phyloP scores from a whole-genome alignment of 2,888 invertebrate genomes.

The Gasteruption jaculator region DNA sequence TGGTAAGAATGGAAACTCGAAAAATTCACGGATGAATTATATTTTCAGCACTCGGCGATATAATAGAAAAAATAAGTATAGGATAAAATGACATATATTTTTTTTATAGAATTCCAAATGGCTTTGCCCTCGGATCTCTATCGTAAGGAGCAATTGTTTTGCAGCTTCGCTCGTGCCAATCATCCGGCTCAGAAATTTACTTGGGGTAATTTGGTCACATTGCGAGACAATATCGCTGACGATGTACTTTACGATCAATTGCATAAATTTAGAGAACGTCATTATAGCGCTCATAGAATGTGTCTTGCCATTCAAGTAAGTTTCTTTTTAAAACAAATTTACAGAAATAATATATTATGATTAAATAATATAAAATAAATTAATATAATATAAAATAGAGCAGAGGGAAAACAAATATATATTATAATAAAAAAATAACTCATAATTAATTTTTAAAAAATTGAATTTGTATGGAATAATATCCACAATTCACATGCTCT shows the following conservation, averaged over 20 bases:
- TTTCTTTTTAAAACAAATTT: neutral
- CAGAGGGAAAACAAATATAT: constrained; percentile 4
- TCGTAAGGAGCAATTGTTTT: constrained; percentile 73
- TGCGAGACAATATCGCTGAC: constrained; percentile 65
- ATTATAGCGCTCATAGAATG: constrained; percentile 87
- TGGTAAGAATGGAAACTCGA: constrained; percentile 52
- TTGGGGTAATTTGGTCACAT: constrained; percentile 78
- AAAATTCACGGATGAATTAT: neutral
- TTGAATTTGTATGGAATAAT: no score
- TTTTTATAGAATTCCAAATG: constrained; percentile 72
- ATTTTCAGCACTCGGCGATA: neutral
- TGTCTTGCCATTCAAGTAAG: constrained; percentile 75
- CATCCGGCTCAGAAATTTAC: constrained; percentile 78
- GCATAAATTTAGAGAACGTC: constrained; percentile 69
- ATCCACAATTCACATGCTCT: no score
- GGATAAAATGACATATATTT: no score
- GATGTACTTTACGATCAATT: constrained; percentile 65
- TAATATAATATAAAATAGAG: neutral
- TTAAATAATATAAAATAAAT: neutral
- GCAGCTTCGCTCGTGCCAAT: constrained; percentile 61
- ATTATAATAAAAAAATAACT: constrained; percentile 4
- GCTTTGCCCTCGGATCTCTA: constrained; percentile 70
- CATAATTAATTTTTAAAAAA: no score
- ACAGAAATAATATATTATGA: neutral
- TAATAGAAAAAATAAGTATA: constrained; percentile 6